Conservation (phyloP, 2,113 vertebrate species). For the Choloepus hoffmanni region DNA sequence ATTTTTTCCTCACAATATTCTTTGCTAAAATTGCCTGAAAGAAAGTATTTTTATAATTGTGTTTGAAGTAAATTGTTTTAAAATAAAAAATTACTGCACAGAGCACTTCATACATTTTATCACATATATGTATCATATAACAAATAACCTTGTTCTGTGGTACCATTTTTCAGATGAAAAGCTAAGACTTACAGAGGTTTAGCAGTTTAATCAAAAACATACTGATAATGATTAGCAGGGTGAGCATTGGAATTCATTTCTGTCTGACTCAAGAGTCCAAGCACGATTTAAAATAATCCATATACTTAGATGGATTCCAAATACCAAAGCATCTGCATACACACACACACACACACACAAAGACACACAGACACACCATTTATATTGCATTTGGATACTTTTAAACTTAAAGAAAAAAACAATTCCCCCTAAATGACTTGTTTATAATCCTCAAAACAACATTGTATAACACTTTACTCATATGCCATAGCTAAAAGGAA, state of each 20-base stretch:
- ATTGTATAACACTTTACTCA: constrained; percentile 2
- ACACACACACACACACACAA: rapidly evolving
- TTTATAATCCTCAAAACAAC: background rate
- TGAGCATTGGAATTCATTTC: constrained; percentile 1
- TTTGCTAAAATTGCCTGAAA: constrained; percentile 28
- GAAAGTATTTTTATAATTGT: background rate
- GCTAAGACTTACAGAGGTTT: background rate
- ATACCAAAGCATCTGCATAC: rapidly evolving
- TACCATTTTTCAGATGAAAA: background rate
- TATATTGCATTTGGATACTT: background rate
- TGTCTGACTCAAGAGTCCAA: background rate
- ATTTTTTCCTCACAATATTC: background rate
- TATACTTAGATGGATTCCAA: background rate
- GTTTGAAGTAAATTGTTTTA: background rate
- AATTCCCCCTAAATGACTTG: background rate
- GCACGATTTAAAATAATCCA: constrained; percentile 22
- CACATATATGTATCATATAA: background rate
- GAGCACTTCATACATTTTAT: constrained; percentile 32
- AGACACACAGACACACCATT: background rate
- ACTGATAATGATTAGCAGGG: background rate
- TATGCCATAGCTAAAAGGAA: background rate
- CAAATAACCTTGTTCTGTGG: background rate
- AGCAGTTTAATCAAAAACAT: constrained; percentile 12
- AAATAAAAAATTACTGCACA: background rate
- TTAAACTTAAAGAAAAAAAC: background rate